Conservation (phyloP, 2,797 vertebrate species). For the Amphiprion clarkii region DNA sequence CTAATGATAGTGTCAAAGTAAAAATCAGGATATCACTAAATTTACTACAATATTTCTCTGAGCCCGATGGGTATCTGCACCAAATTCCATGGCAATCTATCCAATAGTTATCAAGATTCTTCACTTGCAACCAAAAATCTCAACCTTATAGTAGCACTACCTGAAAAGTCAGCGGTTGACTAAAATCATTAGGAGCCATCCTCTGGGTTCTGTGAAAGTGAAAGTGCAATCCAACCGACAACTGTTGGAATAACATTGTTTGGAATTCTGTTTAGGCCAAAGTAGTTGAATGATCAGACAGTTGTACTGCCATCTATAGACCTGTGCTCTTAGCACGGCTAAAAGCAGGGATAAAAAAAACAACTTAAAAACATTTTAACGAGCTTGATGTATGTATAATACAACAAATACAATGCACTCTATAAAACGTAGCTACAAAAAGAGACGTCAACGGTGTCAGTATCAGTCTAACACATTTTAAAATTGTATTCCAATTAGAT, state of each 20-base stretch:
- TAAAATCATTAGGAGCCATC: neutral
- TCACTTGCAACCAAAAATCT: neutral
- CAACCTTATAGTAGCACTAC: neutral
- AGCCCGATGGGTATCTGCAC: neutral
- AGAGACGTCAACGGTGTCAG: too few relatives aligned
- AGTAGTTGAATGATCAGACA: too few relatives aligned
- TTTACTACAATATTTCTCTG: neutral
- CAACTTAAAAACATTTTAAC: too few relatives aligned
- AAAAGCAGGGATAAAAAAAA: too few relatives aligned
- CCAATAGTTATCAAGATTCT: neutral
- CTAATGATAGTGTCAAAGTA: neutral
- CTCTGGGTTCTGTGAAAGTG: neutral
- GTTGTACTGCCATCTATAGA: too few relatives aligned
- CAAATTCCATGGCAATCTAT: neutral
- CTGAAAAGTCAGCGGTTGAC: neutral
- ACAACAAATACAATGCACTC: too few relatives aligned
- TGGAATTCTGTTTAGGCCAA: too few relatives aligned
- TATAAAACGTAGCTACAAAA: too few relatives aligned
- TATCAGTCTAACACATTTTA: too few relatives aligned
- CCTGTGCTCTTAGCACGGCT: too few relatives aligned
- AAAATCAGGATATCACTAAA: neutral
- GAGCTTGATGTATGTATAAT: too few relatives aligned
- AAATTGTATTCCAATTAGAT: too few relatives aligned
- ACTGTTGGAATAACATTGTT: neutral
- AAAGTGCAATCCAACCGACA: constrained; percentile 6